Evolutionary conservation across 2,113 vertebrate species (phyloP).

Genomic region (Corythaixoides concolor): DNA sequence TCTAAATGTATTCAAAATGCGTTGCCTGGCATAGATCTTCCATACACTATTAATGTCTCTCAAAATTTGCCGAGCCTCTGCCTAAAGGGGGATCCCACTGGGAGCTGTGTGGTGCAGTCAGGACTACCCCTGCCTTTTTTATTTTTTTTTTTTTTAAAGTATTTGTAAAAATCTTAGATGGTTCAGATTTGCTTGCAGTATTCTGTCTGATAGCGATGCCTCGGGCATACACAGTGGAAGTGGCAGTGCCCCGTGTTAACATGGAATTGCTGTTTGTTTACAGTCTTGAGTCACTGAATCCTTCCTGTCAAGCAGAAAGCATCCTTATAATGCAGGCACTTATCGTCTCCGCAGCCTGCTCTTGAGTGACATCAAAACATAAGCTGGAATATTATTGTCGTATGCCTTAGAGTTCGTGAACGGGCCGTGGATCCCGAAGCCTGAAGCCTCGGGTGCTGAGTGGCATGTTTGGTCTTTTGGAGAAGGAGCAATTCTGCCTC

Average conservation of each 20-base stretch:
- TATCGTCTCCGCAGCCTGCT: neutral
- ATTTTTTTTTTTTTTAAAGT: neutral
- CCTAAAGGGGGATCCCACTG: neutral
- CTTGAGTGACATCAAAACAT: slow-evolving; percentile 31
- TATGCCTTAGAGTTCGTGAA: slow-evolving; percentile 28
- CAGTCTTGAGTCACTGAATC: slow-evolving; percentile 28
- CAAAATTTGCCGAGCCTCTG: neutral
- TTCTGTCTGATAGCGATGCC: slow-evolving; percentile 10
- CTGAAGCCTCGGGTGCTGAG: neutral
- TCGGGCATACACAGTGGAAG: slow-evolving; percentile 23
- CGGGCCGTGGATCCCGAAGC: slow-evolving; percentile 6
- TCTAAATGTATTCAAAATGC: neutral
- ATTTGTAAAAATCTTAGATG: neutral
- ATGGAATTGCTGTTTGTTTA: slow-evolving; percentile 57
- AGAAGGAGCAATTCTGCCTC: slow-evolving; percentile 27
- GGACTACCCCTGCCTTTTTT: neutral
- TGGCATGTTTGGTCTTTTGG: slow-evolving; percentile 40
- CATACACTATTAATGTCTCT: neutral
- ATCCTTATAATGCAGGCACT: slow-evolving; percentile 27
- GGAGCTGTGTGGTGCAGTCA: neutral
- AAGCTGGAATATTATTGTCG: slow-evolving; percentile 28
- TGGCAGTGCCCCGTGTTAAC: slow-evolving; percentile 27
- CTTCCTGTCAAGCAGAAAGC: slow-evolving; percentile 48
- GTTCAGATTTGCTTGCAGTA: neutral
- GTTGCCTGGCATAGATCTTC: neutral